Evolutionary conservation across 2,888 invertebrate genomes (phyloP).

Genomic region (Amphimallon solstitiale): DNA sequence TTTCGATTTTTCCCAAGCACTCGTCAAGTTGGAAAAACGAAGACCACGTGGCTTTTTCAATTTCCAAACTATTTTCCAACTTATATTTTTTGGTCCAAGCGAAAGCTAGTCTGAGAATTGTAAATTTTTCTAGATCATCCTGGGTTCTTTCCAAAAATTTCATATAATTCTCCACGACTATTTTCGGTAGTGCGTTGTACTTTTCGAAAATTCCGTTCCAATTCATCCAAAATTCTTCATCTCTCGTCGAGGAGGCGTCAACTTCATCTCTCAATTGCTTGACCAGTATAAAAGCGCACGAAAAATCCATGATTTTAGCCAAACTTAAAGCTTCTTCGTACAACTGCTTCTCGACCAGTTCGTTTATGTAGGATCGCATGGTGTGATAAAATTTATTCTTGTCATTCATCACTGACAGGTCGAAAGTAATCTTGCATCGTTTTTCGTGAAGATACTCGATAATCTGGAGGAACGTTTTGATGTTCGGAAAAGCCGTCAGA

Average conservation of each 20-base stretch:
- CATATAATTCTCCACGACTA: constrained; percentile 73
- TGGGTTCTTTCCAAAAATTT: constrained; percentile 66
- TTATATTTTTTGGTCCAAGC: constrained; percentile 57
- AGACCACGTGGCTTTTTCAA: constrained; percentile 58
- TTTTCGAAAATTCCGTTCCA: constrained; percentile 72
- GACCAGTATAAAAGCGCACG: constrained; percentile 66
- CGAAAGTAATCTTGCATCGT: constrained; percentile 66
- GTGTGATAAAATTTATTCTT: constrained; percentile 61
- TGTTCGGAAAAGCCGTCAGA: constrained; percentile 61
- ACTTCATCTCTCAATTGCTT: constrained; percentile 68
- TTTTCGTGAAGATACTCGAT: constrained; percentile 46
- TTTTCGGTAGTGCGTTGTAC: constrained; percentile 70
- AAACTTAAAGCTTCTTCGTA: constrained; percentile 71
- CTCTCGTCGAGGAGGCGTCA: constrained; percentile 63
- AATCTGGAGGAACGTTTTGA: constrained; percentile 51
- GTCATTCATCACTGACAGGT: constrained; percentile 61
- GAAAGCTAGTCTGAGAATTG: constrained; percentile 58
- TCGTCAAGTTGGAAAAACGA: constrained; percentile 46
- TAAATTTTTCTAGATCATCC: constrained; percentile 65
- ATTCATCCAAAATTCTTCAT: constrained; percentile 67
- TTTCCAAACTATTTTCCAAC: constrained; percentile 49
- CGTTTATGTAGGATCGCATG: constrained; percentile 67
- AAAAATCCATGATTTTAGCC: constrained; percentile 65
- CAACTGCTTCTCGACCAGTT: constrained; percentile 64
- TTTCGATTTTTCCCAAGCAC: constrained; percentile 21